Percentiles rank a stretch among this genome's conserved stretches.
Evolutionary conservation across 2,888 invertebrate genomes (phyloP).

Genomic region (Hetaerina titia): DNA sequence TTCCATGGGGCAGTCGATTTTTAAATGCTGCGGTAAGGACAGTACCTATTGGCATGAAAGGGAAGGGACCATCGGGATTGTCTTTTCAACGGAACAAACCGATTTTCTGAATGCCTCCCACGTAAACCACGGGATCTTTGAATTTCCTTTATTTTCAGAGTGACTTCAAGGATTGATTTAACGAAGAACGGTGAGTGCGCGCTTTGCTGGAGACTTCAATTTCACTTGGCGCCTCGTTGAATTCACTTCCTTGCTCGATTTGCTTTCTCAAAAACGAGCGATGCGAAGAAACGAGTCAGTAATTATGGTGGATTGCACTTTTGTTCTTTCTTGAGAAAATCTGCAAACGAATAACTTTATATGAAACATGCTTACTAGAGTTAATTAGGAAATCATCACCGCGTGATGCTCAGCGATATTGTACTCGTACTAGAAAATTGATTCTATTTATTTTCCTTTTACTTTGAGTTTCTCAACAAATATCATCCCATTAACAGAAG

Average conservation of each 20-base stretch:
- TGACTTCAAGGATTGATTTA: slow-evolving; percentile 3
- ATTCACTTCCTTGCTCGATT: slow-evolving; percentile 1
- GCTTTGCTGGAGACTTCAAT: not conserved
- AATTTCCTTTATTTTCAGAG: not conserved
- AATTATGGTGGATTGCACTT: not conserved
- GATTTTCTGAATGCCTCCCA: not conserved
- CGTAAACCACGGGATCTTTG: not conserved
- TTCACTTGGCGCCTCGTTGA: slow-evolving; percentile 13
- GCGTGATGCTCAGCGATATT: too few species aligned
- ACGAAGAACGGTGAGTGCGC: not conserved
- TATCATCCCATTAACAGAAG: too few species aligned
- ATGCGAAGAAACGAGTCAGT: not conserved
- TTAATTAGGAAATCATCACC: too few species aligned
- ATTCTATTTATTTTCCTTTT: too few species aligned
- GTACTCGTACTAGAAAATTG: too few species aligned
- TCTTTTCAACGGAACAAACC: not conserved
- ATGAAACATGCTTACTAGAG: not conserved
- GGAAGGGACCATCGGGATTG: not conserved
- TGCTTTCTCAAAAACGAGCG: slow-evolving; percentile 28
- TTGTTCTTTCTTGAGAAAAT: not conserved
- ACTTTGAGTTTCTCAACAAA: too few species aligned
- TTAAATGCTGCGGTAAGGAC: not conserved
- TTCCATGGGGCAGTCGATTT: not conserved
- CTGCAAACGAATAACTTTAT: not conserved
- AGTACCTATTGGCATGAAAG: not conserved